phyloP scores from a whole-genome alignment of 2,113 vertebrate genomes.

The Hippocampus guttulatus region DNA sequence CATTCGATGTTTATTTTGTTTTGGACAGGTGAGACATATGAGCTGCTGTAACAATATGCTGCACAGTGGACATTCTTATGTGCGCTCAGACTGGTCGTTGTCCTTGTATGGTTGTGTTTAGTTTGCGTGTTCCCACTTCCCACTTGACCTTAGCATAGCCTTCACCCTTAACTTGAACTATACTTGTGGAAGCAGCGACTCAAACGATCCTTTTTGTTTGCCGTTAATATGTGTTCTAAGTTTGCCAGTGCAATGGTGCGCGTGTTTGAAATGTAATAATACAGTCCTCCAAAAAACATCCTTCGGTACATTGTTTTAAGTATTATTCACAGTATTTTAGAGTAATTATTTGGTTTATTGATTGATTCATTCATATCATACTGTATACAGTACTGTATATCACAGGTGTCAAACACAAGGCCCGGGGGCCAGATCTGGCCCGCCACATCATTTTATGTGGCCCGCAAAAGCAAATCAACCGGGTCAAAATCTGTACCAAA shows the following conservation, averaged over 20 bases:
- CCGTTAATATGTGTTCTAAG: neutral
- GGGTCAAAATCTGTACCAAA: no score
- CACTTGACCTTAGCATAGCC: neutral
- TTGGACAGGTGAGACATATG: conserved; percentile 67
- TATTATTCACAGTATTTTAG: no score
- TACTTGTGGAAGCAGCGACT: neutral
- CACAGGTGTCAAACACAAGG: no score
- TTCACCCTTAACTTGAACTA: neutral
- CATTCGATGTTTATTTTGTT: conserved; percentile 87
- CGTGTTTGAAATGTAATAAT: no score
- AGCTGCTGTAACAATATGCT: neutral
- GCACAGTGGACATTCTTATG: neutral
- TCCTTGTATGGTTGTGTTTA: conserved; percentile 69
- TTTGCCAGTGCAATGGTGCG: neutral
- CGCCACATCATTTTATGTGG: no score
- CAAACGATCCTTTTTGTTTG: neutral
- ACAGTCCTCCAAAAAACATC: no score
- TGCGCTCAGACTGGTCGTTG: conserved; percentile 9
- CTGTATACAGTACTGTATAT: no score
- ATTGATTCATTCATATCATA: no score
- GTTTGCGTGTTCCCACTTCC: conserved; percentile 10
- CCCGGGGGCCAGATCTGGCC: no score
- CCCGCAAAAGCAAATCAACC: no score
- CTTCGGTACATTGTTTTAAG: no score
- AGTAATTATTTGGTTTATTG: no score